Base-by-base conservation (phyloP, 1,140 invertebrate species). In the Daktulosphaira vitifoliae region DNA sequence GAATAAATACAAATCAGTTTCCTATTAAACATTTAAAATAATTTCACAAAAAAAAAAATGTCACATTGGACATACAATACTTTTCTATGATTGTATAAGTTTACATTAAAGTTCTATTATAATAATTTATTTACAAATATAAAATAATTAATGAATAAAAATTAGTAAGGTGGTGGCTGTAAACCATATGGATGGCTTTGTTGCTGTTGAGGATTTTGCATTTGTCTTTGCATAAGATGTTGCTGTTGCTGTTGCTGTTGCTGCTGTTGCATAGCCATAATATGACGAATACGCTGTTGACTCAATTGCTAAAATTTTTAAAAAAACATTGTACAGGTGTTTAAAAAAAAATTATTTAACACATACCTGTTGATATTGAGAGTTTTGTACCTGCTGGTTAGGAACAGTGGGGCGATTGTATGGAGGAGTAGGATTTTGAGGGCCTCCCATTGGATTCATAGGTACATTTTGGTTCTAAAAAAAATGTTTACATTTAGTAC, bases 81-180 rank as follows among this genome's bases (percentile, higher is more conserved):
- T 33, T 33, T 33, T 33, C 29, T n/a, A n/a, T n/a, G n/a, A n/a
- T n/a, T n/a, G n/a, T n/a, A n/a, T n/a, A n/a, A n/a, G n/a, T n/a
- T n/a, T n/a, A n/a, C n/a, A n/a, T n/a, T n/a, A n/a, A n/a, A n/a
- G n/a, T n/a, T n/a, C n/a, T n/a, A n/a, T n/a, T n/a, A n/a, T n/a
- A n/a, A n/a, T n/a, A n/a, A n/a, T n/a, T n/a, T n/a, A n/a, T n/a
- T n/a, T n/a, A n/a, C n/a, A n/a, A n/a, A n/a, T n/a, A n/a, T n/a
- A n/a, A n/a, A n/a, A n/a, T n/a, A n/a, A n/a, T n/a, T n/a, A n/a
- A n/a, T n/a, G n/a, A n/a, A n/a, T n/a, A 33, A 11, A 62, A 62
- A 22, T 72, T 76, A 79, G 71, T 79, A 79, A 67, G 78, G 77
- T 66, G 78, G 78, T 11, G 78, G 78, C 72, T 79, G 78, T 72